Evolutionary conservation across 2,113 vertebrate species (phyloP), one percentile per base, ranked within the genome.

Genomic region (Enhydra lutris): DNA sequence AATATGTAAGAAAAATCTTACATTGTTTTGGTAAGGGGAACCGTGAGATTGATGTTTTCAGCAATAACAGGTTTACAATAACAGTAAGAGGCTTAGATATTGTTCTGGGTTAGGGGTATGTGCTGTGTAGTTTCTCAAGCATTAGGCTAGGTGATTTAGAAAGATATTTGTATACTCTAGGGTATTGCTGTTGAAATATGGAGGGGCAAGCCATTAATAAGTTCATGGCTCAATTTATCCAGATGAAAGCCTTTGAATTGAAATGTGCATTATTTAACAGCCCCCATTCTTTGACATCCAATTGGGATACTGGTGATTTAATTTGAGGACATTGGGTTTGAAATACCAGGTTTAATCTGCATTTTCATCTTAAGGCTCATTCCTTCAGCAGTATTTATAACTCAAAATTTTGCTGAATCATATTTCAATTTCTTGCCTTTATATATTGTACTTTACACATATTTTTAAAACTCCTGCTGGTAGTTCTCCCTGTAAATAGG

Each of bases 211-310:
- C 10, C 91, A 95, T 85, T 92, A 73, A 88, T 7, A 92, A 61
- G 83, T 92, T 94, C 3, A 4, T 50, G 63, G 52, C 10, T 74
- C 97, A 98, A 84, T 97, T 95, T 97, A 97, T 97, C 88, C 95
- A 76, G 91, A 91, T 67, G 89, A 94, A 98, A 96, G 93, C 65
- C 93, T 92, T 85, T 97, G 94, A 98, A 98, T 95, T 98, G 97
- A 98, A 97, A 73, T 96, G 71, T 98, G 93, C 97, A 97, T 98
- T 98, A 98, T 99, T 99, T 98, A 98, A 91, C 55, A 98, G 76
- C 78, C n/a, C 61, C 73, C 36, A 95, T 97, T 67, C 63, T 5
- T 57, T 69, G 79, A 92, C 76, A 96, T 42, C 47, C 89, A 95
- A 20, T 89, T 91, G 97, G 91, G 86, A 96, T 96, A 61, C 80